Evolutionary conservation across 1,140 invertebrate species (phyloP).

Genomic region (Muscidifurax raptorellus): DNA sequence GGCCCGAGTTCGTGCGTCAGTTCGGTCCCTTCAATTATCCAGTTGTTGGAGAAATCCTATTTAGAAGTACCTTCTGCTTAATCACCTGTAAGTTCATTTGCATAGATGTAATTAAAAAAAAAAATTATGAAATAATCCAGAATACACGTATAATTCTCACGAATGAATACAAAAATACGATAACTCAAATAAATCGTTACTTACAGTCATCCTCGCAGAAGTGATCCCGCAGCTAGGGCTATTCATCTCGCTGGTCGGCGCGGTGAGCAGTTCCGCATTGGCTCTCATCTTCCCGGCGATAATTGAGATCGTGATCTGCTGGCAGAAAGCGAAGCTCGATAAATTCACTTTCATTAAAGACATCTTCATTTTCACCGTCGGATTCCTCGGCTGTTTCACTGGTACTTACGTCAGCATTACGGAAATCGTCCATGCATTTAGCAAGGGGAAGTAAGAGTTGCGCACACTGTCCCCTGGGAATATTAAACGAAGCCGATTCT

Average conservation of each 20-base stretch:
- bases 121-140: neutral
- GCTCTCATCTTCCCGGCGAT: slow-evolving; percentile 92
- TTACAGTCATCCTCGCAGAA: slow-evolving; percentile 84
- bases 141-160: neutral
- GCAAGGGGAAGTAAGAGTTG: neutral
- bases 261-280: slow-evolving; percentile 89
- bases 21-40: slow-evolving; percentile 77
- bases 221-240: slow-evolving; percentile 88
- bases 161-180: no score
- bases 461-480: neutral
- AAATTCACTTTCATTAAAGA: slow-evolving; percentile 78
- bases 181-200: neutral
- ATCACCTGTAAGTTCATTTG: slow-evolving; percentile 84
- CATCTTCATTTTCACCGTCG: slow-evolving; percentile 80
- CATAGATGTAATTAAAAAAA: neutral
- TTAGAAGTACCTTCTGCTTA: slow-evolving; percentile 81
- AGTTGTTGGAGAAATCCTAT: slow-evolving; percentile 77
- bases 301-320: slow-evolving; percentile 84
- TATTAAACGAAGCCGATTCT: neutral
- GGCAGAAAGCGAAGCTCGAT: slow-evolving; percentile 72
- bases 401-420: slow-evolving; percentile 85
- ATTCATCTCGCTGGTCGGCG: slow-evolving; percentile 93
- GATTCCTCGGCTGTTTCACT: slow-evolving; percentile 82
- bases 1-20: slow-evolving; percentile 74
- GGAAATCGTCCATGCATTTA: slow-evolving; percentile 76